phyloP scores from a whole-genome alignment of 1,140 invertebrate species.

The Medauroidea extradentata region DNA sequence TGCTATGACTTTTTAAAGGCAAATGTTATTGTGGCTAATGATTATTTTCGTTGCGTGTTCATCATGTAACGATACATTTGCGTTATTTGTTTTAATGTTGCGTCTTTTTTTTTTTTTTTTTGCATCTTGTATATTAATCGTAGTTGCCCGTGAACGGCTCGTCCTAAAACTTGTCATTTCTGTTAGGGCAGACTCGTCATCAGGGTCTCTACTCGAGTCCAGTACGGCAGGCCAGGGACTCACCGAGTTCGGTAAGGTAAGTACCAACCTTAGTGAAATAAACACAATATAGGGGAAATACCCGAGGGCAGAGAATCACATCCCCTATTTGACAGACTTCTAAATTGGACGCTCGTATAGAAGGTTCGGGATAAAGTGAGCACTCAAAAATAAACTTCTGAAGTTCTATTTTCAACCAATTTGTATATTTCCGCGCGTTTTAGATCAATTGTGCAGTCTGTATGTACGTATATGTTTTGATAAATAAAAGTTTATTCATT shows the following conservation, averaged over 20 bases:
- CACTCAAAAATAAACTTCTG: no score
- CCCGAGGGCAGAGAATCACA: background rate
- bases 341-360: background rate
- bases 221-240: slow-evolving; percentile 19
- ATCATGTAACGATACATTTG: no score
- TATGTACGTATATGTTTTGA: background rate
- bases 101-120: no score
- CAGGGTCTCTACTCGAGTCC: background rate
- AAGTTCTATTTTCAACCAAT: no score
- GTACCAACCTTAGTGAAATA: background rate
- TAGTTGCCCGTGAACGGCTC: background rate
- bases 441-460: no score
- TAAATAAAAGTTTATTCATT: no score
- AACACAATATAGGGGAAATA: background rate
- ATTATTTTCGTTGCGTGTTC: no score
- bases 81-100: no score
- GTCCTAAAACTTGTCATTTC: slow-evolving; percentile 20
- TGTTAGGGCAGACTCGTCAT: slow-evolving; percentile 21
- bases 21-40: no score
- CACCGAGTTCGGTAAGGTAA: slow-evolving; percentile 33
- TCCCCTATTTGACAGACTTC: background rate
- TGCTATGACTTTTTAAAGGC: no score
- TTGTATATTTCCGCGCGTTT: no score
- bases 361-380: no score
- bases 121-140: background rate